Percentiles rank a stretch among this genome's conserved stretches.
Evolutionary conservation across 2,888 invertebrate genomes (phyloP).

Genomic region (Limnephilus rhombicus): DNA sequence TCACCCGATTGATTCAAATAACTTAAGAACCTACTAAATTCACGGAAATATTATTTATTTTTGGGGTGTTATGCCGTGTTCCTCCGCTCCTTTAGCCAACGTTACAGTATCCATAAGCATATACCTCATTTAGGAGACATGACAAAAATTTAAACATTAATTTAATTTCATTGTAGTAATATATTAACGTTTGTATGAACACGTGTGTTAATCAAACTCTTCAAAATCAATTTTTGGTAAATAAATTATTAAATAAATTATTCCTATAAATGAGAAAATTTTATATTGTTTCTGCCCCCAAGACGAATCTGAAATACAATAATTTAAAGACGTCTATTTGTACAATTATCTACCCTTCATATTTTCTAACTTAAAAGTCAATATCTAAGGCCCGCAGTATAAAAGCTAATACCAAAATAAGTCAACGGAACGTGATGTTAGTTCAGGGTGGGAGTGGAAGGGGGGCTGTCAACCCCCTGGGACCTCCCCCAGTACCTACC

Average conservation of each 20-base stretch:
- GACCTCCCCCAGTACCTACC: background rate
- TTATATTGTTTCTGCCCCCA: background rate
- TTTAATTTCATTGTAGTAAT: too few relatives aligned
- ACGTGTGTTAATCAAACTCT: background rate
- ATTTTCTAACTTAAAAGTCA: background rate
- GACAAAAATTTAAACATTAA: too few relatives aligned
- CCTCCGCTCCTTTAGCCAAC: too few relatives aligned
- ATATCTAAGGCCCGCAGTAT: background rate
- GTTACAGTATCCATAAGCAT: too few relatives aligned
- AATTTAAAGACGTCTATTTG: background rate
- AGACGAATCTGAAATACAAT: background rate
- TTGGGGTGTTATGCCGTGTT: too few relatives aligned
- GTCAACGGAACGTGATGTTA: conserved; percentile 9
- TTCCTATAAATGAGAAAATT: background rate
- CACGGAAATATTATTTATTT: too few relatives aligned
- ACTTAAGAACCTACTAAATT: too few relatives aligned
- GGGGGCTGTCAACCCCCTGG: background rate
- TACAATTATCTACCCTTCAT: background rate
- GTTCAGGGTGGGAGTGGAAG: background rate
- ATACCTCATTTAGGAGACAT: too few relatives aligned
- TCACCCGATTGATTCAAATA: too few relatives aligned
- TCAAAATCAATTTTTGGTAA: background rate
- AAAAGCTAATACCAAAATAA: background rate
- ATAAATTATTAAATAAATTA: background rate
- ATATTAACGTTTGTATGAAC: too few relatives aligned